Conservation (phyloP, 2,797 vertebrate species). For the Liasis olivaceus region DNA sequence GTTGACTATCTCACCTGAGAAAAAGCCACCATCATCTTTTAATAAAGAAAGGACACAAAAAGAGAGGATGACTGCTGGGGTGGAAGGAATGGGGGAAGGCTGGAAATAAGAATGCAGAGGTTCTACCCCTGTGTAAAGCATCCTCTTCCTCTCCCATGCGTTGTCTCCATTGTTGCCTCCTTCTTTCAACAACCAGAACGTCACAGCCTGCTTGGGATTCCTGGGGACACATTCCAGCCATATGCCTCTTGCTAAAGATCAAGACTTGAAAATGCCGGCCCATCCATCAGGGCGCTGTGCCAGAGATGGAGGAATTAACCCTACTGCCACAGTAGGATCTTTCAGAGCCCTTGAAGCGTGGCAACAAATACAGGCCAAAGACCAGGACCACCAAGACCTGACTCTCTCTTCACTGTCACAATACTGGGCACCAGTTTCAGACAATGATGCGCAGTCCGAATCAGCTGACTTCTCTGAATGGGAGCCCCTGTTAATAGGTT, state of each 20-base stretch:
- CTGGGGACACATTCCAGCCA: not conserved
- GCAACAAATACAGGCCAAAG: not conserved
- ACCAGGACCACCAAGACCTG: too few species aligned
- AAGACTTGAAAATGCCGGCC: slow-evolving; percentile 2
- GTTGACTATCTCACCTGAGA: not conserved
- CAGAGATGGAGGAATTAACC: not conserved
- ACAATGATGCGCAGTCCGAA: not conserved
- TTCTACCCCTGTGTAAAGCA: not conserved
- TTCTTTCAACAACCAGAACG: not conserved
- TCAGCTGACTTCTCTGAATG: not conserved
- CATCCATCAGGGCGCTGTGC: not conserved
- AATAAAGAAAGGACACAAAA: not conserved
- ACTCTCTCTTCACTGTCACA: not conserved
- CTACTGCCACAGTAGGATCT: not conserved
- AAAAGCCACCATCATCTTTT: not conserved
- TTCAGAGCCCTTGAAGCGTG: not conserved
- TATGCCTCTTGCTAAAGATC: slow-evolving; percentile 5
- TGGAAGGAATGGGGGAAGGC: not conserved
- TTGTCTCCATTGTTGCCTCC: not conserved
- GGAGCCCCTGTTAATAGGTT: not conserved
- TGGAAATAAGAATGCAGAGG: not conserved
- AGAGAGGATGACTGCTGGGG: not conserved
- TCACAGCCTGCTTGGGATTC: not conserved
- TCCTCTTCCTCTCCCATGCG: not conserved
- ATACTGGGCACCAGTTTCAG: not conserved